phyloP scores from a whole-genome alignment of 1,140 invertebrate species.

The Asbolus verrucosus region DNA sequence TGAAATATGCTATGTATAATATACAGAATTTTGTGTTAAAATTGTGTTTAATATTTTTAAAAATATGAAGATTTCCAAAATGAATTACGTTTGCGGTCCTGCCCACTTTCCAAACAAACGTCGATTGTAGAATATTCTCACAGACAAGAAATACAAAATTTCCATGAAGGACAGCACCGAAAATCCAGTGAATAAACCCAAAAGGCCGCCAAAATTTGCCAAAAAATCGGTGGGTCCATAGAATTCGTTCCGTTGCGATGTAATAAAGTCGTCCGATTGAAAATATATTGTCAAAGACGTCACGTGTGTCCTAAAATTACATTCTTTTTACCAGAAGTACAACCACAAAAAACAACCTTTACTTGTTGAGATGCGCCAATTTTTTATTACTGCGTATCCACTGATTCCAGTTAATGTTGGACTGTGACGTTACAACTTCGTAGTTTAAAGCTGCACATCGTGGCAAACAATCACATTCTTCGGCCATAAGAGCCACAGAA shows the following conservation, averaged over 20 bases:
- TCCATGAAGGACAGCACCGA: conserved; percentile 70
- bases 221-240: conserved; percentile 74
- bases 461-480: conserved; percentile 62
- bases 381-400: not conserved
- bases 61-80: too few species aligned
- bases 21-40: too few species aligned
- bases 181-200: conserved; percentile 76
- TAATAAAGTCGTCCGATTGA: conserved; percentile 74
- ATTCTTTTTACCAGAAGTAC: too few species aligned
- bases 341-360: not conserved
- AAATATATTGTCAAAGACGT: conserved; percentile 69
- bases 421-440: conserved; percentile 59
- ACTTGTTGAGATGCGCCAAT: not conserved
- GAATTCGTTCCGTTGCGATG: conserved; percentile 71
- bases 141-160: conserved; percentile 69
- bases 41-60: too few species aligned
- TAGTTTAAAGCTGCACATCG: conserved; percentile 60
- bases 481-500: conserved; percentile 9
- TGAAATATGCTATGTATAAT: too few species aligned
- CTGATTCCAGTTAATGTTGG: conserved; percentile 49
- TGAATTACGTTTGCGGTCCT: conserved; percentile 19
- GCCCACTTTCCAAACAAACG: conserved; percentile 57
- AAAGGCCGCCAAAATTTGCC: conserved; percentile 75
- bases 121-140: conserved; percentile 66
- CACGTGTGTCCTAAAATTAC: conserved; percentile 62